Base-by-base conservation (phyloP, 2,888 invertebrate genomes). In the Watsonalla binaria region DNA sequence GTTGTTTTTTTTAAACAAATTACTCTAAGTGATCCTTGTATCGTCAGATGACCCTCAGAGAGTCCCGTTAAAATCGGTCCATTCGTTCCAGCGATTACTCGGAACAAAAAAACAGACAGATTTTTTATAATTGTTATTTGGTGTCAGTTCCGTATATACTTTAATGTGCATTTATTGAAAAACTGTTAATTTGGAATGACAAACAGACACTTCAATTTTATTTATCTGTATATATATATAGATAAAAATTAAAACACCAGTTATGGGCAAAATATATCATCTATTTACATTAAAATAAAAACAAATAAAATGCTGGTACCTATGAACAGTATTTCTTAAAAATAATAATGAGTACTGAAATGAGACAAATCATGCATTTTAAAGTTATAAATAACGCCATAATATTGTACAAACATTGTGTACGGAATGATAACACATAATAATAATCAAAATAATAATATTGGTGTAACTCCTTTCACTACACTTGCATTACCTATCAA, bases 231-330 rank as follows among this genome's bases (percentile, higher is more conserved):
- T 35, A 6, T 35, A 35, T 35, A 7, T 6, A 35, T 7, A 5
- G 5, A 15, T 11, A 14, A 24, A 53, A 61, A 71, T 64, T 59
- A 60, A 80, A 78, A 75, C 68, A 68, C 66, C 53, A 84, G 84
- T 82, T 88, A 87, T 86, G 86, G 89, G 86, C 87, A 90, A 90
- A 90, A 90, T 90, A 90, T 89, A 89, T 86, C 76, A 79, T 86
- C 81, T 90, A 90, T 90, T 88, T 90, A 89, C 90, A 90, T 78
- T 80, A 84, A 42, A 42, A 42, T 77, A 72, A 82, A 78, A 85
- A 80, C 82, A 82, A 78, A 78, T 80, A 84, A 87, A 87, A 87
- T 87, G 86, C 83, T 84, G 85, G 80, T 65, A 74, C 72, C 74
- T 86, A 86, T 85, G 82, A 87, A 89, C 87, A 85, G 83, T 83